phyloP scores from a whole-genome alignment of 2,113 vertebrate genomes.

The Sialia sialis region DNA sequence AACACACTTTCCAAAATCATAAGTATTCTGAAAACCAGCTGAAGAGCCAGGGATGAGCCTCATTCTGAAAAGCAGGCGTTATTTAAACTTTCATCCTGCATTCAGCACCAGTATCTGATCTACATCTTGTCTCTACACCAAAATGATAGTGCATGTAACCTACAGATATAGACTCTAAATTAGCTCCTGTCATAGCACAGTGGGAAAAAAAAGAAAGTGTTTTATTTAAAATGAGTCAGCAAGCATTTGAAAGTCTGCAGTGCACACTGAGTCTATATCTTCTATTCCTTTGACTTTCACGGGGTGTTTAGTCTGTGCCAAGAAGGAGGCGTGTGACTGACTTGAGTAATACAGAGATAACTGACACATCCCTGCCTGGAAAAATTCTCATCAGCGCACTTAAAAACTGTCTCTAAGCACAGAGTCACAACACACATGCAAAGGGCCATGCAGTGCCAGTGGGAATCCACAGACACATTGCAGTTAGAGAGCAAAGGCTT shows the following conservation, averaged over 20 bases:
- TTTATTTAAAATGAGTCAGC: not conserved
- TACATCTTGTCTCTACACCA: not conserved
- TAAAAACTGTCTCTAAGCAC: not conserved
- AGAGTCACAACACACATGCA: rapidly evolving
- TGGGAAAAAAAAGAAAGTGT: not conserved
- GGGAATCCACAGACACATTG: rapidly evolving
- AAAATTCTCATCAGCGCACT: not conserved
- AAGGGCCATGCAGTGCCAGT: not conserved
- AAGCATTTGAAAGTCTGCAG: not conserved
- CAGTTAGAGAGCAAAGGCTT: not conserved
- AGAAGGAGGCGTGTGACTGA: not conserved
- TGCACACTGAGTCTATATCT: not conserved
- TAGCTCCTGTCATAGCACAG: not conserved
- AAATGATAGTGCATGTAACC: not conserved
- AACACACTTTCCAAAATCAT: not conserved
- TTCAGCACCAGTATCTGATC: not conserved
- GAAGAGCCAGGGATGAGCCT: not conserved
- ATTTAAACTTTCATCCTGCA: not conserved
- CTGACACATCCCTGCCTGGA: not conserved
- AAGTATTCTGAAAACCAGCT: not conserved
- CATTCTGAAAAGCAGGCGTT: not conserved
- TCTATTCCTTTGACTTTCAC: not conserved
- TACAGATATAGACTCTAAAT: not conserved
- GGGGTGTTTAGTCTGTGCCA: not conserved
- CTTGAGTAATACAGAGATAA: not conserved